Conservation (phyloP, 2,797 vertebrate species). For the Thripadectes ignobilis region DNA sequence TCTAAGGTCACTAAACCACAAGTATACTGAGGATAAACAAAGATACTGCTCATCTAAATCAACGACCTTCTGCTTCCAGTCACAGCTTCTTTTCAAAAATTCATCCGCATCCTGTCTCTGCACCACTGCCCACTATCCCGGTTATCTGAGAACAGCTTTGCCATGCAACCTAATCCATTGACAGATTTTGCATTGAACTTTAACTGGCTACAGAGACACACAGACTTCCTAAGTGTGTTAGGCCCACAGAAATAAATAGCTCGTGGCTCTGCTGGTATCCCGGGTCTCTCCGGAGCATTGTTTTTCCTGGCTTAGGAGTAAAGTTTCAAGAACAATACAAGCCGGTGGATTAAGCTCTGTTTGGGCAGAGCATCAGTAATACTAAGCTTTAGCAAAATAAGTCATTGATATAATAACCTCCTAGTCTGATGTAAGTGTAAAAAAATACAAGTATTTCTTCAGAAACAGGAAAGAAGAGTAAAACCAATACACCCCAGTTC, state of each 20-base stretch:
- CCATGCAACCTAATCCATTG: neutral
- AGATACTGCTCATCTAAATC: neutral
- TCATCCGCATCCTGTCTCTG: neutral
- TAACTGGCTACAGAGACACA: neutral
- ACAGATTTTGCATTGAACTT: slow-evolving; percentile 28
- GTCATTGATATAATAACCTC: neutral
- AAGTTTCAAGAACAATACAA: slow-evolving; percentile 29
- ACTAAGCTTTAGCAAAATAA: neutral
- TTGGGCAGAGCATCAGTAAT: neutral
- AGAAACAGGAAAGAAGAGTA: neutral
- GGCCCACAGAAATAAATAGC: slow-evolving; percentile 36
- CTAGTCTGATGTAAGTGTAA: neutral
- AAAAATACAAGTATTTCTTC: neutral
- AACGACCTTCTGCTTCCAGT: slow-evolving; percentile 11
- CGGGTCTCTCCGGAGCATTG: neutral
- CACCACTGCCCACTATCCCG: neutral
- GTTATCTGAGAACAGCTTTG: neutral
- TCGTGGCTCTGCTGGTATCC: slow-evolving; percentile 1
- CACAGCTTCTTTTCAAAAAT: neutral
- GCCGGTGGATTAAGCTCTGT: neutral
- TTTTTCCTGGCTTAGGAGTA: slow-evolving; percentile 14
- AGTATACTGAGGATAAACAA: neutral
- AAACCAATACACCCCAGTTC: neutral
- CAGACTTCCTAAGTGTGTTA: neutral
- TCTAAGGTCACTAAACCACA: neutral